Conservation (phyloP, 2,113 vertebrate genomes). For the Notechis scutatus region DNA sequence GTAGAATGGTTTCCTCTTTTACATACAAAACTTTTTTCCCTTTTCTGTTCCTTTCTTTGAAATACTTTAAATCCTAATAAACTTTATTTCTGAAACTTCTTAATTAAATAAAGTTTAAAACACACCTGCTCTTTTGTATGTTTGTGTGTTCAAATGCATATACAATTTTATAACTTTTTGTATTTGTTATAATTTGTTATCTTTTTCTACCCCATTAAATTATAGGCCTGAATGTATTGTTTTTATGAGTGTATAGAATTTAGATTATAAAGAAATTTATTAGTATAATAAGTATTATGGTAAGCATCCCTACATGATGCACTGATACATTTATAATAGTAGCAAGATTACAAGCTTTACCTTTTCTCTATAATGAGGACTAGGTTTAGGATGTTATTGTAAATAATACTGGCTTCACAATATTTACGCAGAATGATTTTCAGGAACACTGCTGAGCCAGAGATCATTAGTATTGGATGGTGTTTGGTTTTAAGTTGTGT, state of each 20-base stretch:
- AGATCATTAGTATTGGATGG: slow-evolving; percentile 7
- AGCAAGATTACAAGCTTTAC: background rate
- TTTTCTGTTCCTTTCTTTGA: background rate
- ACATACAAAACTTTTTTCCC: background rate
- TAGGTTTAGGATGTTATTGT: background rate
- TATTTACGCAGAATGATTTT: slow-evolving; percentile 16
- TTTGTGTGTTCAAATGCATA: background rate
- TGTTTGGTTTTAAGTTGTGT: background rate
- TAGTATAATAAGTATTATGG: background rate
- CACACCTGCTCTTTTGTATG: background rate
- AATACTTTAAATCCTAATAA: background rate
- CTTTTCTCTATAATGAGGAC: background rate
- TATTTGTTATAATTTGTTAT: background rate
- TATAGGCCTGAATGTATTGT: background rate
- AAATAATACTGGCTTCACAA: background rate
- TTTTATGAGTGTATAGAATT: background rate
- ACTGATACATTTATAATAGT: background rate
- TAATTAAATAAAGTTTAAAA: background rate
- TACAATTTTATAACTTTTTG: background rate
- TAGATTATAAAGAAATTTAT: background rate
- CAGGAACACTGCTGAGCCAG: background rate
- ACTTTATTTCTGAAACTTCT: background rate
- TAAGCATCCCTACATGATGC: background rate
- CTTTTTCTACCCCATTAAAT: background rate
- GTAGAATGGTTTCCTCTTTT: background rate